Evolutionary conservation across 2,888 invertebrate genomes (phyloP), one percentile per base, ranked within the genome.

Genomic region (Margaritifera margaritifera): DNA sequence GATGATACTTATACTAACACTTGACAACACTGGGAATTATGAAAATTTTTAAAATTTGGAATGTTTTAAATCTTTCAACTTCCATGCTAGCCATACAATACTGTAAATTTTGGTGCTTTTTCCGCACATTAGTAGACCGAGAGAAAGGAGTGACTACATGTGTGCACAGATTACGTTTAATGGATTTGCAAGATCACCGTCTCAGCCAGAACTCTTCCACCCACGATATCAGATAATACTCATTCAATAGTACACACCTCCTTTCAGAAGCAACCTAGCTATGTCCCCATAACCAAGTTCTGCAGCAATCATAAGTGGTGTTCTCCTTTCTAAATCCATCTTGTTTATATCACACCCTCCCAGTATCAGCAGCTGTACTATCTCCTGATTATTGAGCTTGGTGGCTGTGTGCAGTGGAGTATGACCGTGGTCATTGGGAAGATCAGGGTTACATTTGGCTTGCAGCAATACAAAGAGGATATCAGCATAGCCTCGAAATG

Each of bases 381-480:
- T 77, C 15, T 78, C 77, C 19, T 66, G 22, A 68, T 84, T 74
- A 52, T 79, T 79, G 2, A 75, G 62, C 55, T 70, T 64, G 6
- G 80, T 80, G 18, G 82, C 84, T 24, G 80, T 77, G 63, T 82
- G 80, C 64, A 88, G 77, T 2, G 88, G 80, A 19, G 86, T 84
- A 64, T 82, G 75, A 4, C 85, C 83, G 42, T 73, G 72, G 6
- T 69, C 68, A 72, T 87, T 83, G 4, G 76, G 69, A 2, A 78
- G 65, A 68, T 87, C 81, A 4, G 80, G 59, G 66, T 80, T 80
- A 74, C 84, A 84, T 20, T 74, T 72, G 11, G 80, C 76, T 19
- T 75, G 63, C n/a, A 83, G 66, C 42, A 86, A 74, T 11, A 81
- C 64, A 54, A 72, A 69, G 4, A 79, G 72, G 25, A 84, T 80